Evolutionary conservation across 2,113 vertebrate species (phyloP).

Genomic region (Tragelaphus imberbis): DNA sequence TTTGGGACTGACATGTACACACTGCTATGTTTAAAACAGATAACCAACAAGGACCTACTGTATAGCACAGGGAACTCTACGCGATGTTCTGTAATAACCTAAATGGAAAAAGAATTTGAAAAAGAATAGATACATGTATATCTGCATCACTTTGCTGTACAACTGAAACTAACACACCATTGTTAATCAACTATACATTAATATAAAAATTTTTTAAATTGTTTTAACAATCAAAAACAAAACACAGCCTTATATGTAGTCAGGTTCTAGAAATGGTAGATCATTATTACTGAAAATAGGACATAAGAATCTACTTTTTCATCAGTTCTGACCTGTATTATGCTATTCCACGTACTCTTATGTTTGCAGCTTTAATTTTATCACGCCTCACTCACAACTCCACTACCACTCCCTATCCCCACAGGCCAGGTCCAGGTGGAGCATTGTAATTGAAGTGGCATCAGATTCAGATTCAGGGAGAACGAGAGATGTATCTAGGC

Average conservation of each 20-base stretch:
- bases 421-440: neutral
- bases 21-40: neutral
- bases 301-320: neutral
- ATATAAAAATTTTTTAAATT: neutral
- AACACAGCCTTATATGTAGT: neutral
- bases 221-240: neutral
- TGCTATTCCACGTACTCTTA: neutral
- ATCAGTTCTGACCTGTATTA: neutral
- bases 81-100: neutral
- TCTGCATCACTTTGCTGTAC: neutral
- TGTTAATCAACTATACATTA: neutral
- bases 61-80: neutral
- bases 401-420: neutral
- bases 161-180: neutral
- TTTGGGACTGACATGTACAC: neutral
- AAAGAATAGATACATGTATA: neutral
- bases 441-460: neutral
- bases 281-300: neutral
- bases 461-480: neutral
- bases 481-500: neutral
- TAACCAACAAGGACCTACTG: neutral
- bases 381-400: neutral
- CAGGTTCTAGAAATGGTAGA: neutral
- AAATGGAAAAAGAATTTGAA: neutral
- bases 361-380: neutral